phyloP scores from a whole-genome alignment of 1,140 invertebrate species.

The Hirudo medicinalis region DNA sequence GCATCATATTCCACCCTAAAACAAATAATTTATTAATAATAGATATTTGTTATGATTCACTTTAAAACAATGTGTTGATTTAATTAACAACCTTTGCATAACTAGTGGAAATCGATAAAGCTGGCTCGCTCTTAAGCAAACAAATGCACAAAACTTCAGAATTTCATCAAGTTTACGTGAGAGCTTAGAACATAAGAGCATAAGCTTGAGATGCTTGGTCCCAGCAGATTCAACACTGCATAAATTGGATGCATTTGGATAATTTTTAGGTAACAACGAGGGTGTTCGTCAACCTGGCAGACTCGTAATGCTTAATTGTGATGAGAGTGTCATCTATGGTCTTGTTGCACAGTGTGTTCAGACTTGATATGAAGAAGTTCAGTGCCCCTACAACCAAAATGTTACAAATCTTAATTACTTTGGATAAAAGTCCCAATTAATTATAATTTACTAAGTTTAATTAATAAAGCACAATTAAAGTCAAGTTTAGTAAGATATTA shows the following conservation, averaged over 20 bases:
- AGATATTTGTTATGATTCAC: too few species aligned
- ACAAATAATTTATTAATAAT: neutral
- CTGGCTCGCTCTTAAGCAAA: too few species aligned
- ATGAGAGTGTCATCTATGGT: slow-evolving; percentile 90
- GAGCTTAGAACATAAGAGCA: neutral
- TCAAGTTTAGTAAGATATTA: too few species aligned
- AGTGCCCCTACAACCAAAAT: slow-evolving; percentile 51
- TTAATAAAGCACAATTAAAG: too few species aligned
- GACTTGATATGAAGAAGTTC: slow-evolving; percentile 87
- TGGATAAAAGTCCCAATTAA: too few species aligned
- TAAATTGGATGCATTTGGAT: neutral
- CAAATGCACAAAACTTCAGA: too few species aligned
- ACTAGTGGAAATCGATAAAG: too few species aligned
- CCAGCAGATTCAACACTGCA: neutral
- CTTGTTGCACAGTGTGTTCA: slow-evolving; percentile 87
- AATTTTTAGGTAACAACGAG: neutral
- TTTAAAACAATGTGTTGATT: too few species aligned
- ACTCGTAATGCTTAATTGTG: slow-evolving; percentile 82
- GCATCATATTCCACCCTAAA: slow-evolving; percentile 87
- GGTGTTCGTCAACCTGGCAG: slow-evolving; percentile 53
- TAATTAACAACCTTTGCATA: too few species aligned
- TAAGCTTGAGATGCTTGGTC: neutral
- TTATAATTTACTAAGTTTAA: too few species aligned
- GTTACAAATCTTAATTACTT: neutral
- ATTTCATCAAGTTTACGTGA: too few species aligned